A percentile compares a stretch with the other conserved stretches of the same genome.
Conservation (phyloP, 92 coral and sea anemone species). For the Actinostola sp. region DNA sequence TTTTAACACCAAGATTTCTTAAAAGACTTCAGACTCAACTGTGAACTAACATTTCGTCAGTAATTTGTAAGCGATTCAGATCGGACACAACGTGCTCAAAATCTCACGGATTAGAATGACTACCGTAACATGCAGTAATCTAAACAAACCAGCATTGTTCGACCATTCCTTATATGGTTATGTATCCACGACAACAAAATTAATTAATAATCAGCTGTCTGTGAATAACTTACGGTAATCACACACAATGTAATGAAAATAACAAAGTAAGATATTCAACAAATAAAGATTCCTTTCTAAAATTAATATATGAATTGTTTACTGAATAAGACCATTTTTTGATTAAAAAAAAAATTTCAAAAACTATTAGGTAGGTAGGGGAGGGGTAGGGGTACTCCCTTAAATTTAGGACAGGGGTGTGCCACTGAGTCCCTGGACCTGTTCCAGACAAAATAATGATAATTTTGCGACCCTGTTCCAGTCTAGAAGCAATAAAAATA, state of each 20-base stretch:
- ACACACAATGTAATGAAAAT: no score
- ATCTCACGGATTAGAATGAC: background rate
- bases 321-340: no score
- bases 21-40: background rate
- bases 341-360: no score
- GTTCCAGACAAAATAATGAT: no score
- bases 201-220: conserved; percentile 10
- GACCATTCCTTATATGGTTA: conserved; percentile 28
- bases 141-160: conserved; percentile 30
- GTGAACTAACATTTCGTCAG: background rate
- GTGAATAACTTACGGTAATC: background rate
- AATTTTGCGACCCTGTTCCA: no score
- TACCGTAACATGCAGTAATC: background rate
- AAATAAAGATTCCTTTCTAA: background rate
- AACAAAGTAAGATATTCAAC: background rate
- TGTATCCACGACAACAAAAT: conserved; percentile 18
- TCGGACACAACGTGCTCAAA: background rate
- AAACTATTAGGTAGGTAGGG: no score
- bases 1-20: conserved; percentile 10
- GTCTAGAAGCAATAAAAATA: no score
- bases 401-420: no score
- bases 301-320: no score
- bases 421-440: no score
- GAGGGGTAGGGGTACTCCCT: no score
- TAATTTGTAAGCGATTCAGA: conserved; percentile 5